Evolutionary conservation across 1,140 invertebrate species (phyloP), one percentile per base, ranked within the genome.

Genomic region (Cataglyphis hispanica): DNA sequence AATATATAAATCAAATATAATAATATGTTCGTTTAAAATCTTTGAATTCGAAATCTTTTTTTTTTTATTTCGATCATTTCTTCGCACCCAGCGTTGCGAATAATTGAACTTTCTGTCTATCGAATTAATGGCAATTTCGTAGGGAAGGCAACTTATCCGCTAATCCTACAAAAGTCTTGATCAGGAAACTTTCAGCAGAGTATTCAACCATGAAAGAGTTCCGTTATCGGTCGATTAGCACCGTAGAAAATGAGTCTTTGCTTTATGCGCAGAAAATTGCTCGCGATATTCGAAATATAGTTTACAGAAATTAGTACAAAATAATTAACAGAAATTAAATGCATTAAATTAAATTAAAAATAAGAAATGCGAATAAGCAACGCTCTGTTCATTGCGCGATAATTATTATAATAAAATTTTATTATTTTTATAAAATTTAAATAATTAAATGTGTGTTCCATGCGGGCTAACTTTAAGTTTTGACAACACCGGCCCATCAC

Each of bases 51-150:
- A 37, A 69, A 69, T 56, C 22, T 5, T 40, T 8, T 8, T 8
- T 8, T 10, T 7, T 46, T 13, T 70, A 43, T 81, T 81, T 60
- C 10, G 11, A 25, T 1, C 1, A 37, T 22, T 72, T 81, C 66
- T 40, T 81, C 53, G 78, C 78, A 72, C 53, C 53, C 61, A 77
- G 34, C n/a, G 16, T 63, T 25, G 61, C 53, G 50, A 40, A 58
- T 37, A 37, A 67, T 77, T 34, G 34, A 53, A 34, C 37, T 60
- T 64, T 66, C 8, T 13, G 60, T 50, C 46, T 66, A 27, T 58
- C 84, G 37, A 83, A 85, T 80, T 80, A 37, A 67, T 31, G 58
- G 53, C 37, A 22, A 84, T 84, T 84, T 78, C 74, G 58, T 75
- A 63, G 37, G 40, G 40, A 25, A 80, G 63, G 40, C 76, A 43